A percentile compares a stretch with the other conserved stretches of the same genome.
Conservation (phyloP, 2,113 vertebrate species). For the Bubo scandiacus region DNA sequence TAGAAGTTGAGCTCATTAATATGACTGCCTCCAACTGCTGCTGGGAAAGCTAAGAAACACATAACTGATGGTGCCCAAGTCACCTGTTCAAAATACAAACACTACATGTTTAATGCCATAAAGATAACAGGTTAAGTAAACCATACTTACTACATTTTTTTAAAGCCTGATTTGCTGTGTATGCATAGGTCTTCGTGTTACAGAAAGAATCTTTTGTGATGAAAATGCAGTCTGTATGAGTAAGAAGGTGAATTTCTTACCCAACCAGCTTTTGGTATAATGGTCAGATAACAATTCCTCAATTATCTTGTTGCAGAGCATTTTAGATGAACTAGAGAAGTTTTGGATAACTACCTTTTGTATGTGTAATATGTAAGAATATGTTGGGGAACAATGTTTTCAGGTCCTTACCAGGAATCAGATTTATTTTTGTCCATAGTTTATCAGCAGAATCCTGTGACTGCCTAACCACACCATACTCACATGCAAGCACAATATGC, state of each 20-base stretch:
- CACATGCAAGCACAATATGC: not conserved
- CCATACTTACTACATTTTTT: not conserved
- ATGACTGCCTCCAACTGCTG: not conserved
- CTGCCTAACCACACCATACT: not conserved
- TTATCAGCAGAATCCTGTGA: not conserved
- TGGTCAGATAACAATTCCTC: not conserved
- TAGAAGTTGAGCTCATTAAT: not conserved
- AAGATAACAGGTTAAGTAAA: not conserved
- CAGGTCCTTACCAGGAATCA: not conserved
- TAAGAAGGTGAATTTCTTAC: not conserved
- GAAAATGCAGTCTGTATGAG: not conserved
- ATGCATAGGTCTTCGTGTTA: not conserved
- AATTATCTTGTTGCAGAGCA: not conserved
- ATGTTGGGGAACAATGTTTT: not conserved
- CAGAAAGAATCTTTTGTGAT: not conserved
- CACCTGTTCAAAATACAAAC: not conserved
- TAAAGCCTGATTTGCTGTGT: not conserved
- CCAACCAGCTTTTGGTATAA: not conserved
- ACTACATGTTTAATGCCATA: not conserved
- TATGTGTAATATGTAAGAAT: not conserved
- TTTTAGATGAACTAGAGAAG: not conserved
- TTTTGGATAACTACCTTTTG: not conserved
- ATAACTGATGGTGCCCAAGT: fast-evolving
- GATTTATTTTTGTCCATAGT: not conserved
- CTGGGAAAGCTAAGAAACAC: not conserved